Conservation (phyloP, 1,140 invertebrate genomes). For the Steinernema khuongi region DNA sequence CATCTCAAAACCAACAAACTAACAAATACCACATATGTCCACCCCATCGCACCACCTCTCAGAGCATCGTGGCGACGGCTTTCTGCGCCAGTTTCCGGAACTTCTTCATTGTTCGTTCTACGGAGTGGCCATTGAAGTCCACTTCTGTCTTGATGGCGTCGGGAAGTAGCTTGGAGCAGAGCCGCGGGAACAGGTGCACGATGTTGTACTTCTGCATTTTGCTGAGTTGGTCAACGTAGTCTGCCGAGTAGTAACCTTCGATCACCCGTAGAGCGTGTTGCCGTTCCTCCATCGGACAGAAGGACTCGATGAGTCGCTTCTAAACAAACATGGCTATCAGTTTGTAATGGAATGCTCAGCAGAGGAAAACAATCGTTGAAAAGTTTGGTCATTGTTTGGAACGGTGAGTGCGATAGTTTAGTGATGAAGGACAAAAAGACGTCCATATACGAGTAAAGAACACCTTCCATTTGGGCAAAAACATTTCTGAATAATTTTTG, state of each 20-base stretch:
- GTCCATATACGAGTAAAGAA: too few relatives aligned
- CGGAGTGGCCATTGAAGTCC: background rate
- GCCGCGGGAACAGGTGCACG: conserved; percentile 7
- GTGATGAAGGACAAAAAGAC: too few relatives aligned
- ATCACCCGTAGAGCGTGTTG: background rate
- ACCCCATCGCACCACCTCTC: background rate
- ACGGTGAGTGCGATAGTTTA: too few relatives aligned
- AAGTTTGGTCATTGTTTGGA: too few relatives aligned
- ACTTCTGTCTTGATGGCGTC: background rate
- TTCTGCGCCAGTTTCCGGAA: background rate
- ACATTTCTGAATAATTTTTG: too few relatives aligned
- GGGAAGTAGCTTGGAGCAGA: background rate
- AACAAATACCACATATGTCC: background rate
- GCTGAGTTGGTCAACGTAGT: conserved; percentile 1
- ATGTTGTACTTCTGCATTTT: conserved; percentile 5
- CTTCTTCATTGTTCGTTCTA: background rate
- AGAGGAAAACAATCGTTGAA: too few relatives aligned
- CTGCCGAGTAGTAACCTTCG: conserved; percentile 7
- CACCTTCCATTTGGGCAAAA: too few relatives aligned
- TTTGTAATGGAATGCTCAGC: too few relatives aligned
- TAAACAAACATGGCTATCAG: too few relatives aligned
- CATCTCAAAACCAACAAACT: background rate
- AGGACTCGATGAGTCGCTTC: background rate
- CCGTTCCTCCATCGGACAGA: background rate
- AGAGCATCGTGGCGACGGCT: background rate